phyloP scores from a whole-genome alignment of 2,113 vertebrate species.

The Rana temporaria region DNA sequence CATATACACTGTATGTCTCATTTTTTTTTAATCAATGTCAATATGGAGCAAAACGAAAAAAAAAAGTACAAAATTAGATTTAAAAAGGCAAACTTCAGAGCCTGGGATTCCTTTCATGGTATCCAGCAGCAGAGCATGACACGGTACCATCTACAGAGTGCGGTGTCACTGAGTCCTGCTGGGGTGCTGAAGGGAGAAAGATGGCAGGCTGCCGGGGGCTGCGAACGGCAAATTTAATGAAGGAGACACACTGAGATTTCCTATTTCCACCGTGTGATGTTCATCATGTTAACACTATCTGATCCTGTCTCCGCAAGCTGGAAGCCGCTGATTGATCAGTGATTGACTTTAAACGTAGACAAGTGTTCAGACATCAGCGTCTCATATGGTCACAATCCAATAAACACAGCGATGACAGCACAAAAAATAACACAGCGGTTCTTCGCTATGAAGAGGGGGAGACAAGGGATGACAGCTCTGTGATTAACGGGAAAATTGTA shows the following conservation, averaged over 20 bases:
- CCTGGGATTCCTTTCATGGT: too few relatives aligned
- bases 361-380: neutral
- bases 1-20: too few relatives aligned
- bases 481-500: neutral
- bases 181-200: neutral
- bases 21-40: too few relatives aligned
- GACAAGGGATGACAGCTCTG: slow-evolving; percentile 19
- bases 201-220: neutral
- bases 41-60: too few relatives aligned
- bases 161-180: neutral
- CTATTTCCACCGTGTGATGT: neutral
- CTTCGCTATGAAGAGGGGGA: neutral
- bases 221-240: neutral
- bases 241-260: neutral
- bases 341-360: slow-evolving; percentile 11
- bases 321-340: slow-evolving; percentile 1
- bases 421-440: neutral
- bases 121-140: neutral
- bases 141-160: neutral
- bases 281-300: neutral
- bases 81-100: too few relatives aligned
- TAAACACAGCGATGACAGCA: neutral
- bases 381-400: neutral
- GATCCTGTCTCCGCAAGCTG: neutral
- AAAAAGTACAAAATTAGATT: too few relatives aligned